Conservation (phyloP, 2,888 invertebrate genomes). For the Hemaris fuciformis region DNA sequence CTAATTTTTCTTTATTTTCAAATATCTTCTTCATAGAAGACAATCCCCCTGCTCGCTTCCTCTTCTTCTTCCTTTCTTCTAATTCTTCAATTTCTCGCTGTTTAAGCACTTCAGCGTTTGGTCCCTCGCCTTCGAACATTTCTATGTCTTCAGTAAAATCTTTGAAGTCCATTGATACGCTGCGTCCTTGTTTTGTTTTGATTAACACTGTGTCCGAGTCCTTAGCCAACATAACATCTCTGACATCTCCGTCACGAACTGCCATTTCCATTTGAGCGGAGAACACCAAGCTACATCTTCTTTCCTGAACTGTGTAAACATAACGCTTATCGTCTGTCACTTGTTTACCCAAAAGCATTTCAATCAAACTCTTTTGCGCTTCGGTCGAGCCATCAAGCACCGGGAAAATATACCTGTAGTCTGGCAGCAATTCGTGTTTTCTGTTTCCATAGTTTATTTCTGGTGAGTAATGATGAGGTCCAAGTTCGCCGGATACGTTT, state of each 20-base stretch:
- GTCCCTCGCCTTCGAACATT: slow-evolving; percentile 87
- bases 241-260: slow-evolving; percentile 88
- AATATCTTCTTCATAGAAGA: slow-evolving; percentile 87
- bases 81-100: slow-evolving; percentile 82
- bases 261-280: slow-evolving; percentile 88
- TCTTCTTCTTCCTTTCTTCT: slow-evolving; percentile 78
- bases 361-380: slow-evolving; percentile 83
- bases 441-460: slow-evolving; percentile 84
- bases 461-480: slow-evolving; percentile 83
- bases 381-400: slow-evolving; percentile 85
- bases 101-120: slow-evolving; percentile 83
- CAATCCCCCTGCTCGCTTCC: slow-evolving; percentile 84
- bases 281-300: slow-evolving; percentile 87
- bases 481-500: slow-evolving; percentile 83
- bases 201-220: slow-evolving; percentile 88
- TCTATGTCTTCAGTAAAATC: slow-evolving; percentile 81
- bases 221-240: slow-evolving; percentile 88
- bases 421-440: slow-evolving; percentile 85
- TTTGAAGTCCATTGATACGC: slow-evolving; percentile 87
- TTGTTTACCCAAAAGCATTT: slow-evolving; percentile 83
- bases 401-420: slow-evolving; percentile 89
- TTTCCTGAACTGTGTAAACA: slow-evolving; percentile 88
- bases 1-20: slow-evolving; percentile 87
- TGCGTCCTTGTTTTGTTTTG: slow-evolving; percentile 87
- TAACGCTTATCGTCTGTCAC: slow-evolving; percentile 83